Evolutionary conservation across 2,113 vertebrate species (phyloP).

Genomic region (Martes martes): DNA sequence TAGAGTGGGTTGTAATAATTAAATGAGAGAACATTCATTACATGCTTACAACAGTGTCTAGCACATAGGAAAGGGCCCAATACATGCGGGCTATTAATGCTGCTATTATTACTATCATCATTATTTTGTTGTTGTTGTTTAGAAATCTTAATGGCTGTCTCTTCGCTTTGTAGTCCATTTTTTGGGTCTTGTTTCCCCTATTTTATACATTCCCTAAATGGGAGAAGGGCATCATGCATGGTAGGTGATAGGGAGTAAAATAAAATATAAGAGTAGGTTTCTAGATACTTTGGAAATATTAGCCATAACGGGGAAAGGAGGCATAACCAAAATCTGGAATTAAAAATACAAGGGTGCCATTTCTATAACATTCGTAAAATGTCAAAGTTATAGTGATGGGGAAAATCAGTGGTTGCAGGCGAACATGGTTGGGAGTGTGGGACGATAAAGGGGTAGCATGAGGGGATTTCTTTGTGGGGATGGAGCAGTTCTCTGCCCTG

Average conservation of each 20-base stretch:
- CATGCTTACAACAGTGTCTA: not conserved
- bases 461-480: not conserved
- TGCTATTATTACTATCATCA: too few species aligned
- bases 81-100: not conserved
- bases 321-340: not conserved
- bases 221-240: not conserved
- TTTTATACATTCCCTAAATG: not conserved
- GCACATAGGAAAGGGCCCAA: not conserved
- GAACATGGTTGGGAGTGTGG: too few species aligned
- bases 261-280: not conserved
- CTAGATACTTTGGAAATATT: not conserved
- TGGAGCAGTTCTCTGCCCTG: not conserved
- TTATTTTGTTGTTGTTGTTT: not conserved
- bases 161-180: not conserved
- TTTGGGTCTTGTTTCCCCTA: not conserved
- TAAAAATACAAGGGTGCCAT: not conserved
- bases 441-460: not conserved
- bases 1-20: not conserved
- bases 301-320: not conserved
- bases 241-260: not conserved
- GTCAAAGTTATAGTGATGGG: not conserved
- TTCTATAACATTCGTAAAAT: not conserved
- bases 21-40: not conserved
- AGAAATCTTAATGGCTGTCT: not conserved
- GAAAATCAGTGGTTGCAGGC: not conserved